Percentiles rank a stretch among this genome's conserved stretches.
Evolutionary conservation across 2,888 invertebrate species (phyloP).

Genomic region (Rhagonycha fulva): DNA sequence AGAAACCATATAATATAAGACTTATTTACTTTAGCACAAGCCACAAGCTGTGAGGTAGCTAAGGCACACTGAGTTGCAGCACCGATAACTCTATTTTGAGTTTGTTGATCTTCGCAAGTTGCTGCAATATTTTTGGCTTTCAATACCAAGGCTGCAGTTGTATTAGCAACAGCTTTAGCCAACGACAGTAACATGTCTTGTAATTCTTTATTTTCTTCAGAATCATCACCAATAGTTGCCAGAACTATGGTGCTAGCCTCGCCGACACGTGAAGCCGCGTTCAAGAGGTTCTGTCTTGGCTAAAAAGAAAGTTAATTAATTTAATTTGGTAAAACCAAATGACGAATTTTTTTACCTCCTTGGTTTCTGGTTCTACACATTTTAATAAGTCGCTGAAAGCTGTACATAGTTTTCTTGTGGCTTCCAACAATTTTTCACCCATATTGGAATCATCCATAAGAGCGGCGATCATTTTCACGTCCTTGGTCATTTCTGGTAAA

Average conservation of each 20-base stretch:
- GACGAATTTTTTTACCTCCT: conserved; percentile 58
- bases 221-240: conserved; percentile 90
- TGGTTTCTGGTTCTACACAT: conserved; percentile 94
- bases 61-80: conserved; percentile 97
- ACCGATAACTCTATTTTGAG: conserved; percentile 88
- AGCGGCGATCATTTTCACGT: conserved; percentile 92
- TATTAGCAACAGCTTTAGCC: conserved; percentile 97
- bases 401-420: conserved; percentile 87
- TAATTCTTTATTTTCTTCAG: conserved; percentile 80
- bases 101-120: conserved; percentile 78
- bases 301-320: conserved; percentile 51
- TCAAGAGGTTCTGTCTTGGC: conserved; percentile 89
- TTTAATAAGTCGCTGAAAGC: conserved; percentile 94
- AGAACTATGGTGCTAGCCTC: conserved; percentile 95
- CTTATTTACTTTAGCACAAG: conserved; percentile 81
- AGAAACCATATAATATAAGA: conserved; percentile 11
- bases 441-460: conserved; percentile 85
- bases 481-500: conserved; percentile 94
- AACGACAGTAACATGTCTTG: conserved; percentile 89
- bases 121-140: conserved; percentile 96
- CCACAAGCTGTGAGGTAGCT: conserved; percentile 96
- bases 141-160: conserved; percentile 93
- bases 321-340: conserved; percentile 7
- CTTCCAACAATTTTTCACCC: conserved; percentile 87
- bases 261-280: conserved; percentile 94